Percentiles rank a stretch among this genome's conserved stretches.
phyloP scores from a whole-genome alignment of 2,888 invertebrate genomes.

The Dynastes tityus region DNA sequence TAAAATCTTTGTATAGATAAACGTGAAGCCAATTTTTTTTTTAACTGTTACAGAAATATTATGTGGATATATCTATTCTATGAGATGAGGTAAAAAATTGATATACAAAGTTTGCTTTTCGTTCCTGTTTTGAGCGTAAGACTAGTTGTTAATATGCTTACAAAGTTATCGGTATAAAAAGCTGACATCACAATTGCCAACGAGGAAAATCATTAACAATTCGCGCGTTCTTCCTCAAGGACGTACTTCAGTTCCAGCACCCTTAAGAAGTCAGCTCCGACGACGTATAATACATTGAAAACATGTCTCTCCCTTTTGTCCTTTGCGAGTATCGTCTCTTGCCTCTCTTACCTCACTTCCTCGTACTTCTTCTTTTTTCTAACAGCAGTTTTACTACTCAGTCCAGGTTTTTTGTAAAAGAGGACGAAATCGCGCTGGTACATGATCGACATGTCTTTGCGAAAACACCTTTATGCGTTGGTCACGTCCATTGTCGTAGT shows the following conservation, averaged over 20 bases:
- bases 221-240: slow-evolving; percentile 62
- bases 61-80: too few species aligned
- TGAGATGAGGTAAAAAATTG: too few species aligned
- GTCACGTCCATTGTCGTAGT: slow-evolving; percentile 45
- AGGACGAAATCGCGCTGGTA: slow-evolving; percentile 25
- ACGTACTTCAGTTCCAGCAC: slow-evolving; percentile 51
- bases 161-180: slow-evolving; percentile 55
- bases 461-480: slow-evolving; percentile 48
- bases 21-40: too few species aligned
- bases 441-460: slow-evolving; percentile 41
- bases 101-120: neutral
- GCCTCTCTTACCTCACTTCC: neutral
- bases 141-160: slow-evolving; percentile 18
- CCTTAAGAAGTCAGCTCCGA: slow-evolving; percentile 13
- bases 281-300: slow-evolving; percentile 11
- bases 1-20: too few species aligned
- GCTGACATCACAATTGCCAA: slow-evolving; percentile 62
- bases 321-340: neutral
- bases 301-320: slow-evolving; percentile 2
- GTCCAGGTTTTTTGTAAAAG: neutral
- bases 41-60: too few species aligned
- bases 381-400: slow-evolving; percentile 9
- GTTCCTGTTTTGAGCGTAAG: neutral
- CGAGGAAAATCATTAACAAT: slow-evolving; percentile 58
- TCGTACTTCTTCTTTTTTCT: slow-evolving; percentile 14